Percentiles rank a stretch among this genome's conserved stretches.
These are phyloP conservation scores for Seriola rivoliana DNA, from an alignment of 2,113 vertebrate species.

Conservation along the genomic window DNA sequence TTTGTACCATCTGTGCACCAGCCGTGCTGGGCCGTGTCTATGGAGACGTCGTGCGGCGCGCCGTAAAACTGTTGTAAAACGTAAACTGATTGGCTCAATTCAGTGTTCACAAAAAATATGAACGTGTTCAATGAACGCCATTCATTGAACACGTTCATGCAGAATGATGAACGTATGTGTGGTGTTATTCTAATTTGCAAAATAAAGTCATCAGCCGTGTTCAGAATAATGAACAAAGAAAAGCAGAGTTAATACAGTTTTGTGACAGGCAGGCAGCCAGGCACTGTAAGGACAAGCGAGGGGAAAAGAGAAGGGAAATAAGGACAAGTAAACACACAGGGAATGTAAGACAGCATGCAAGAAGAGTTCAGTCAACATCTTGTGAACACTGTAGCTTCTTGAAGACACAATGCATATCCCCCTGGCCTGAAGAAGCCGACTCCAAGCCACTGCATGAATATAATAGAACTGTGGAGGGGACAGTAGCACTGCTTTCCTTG, in stretches of 20 bases:
- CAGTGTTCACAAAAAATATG: too few relatives aligned
- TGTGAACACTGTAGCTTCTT: constrained; percentile 29
- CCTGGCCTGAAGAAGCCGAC: constrained; percentile 38
- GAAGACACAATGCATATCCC: constrained; percentile 7
- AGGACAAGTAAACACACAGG: constrained; percentile 9
- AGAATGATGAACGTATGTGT: not conserved
- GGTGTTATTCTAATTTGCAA: constrained; percentile 24
- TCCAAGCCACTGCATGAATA: constrained; percentile 40
- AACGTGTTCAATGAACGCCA: too few relatives aligned
- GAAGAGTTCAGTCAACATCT: constrained; percentile 41
- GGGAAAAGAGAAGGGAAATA: not conserved
- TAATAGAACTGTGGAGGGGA: constrained; percentile 16
- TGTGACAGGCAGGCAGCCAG: constrained; percentile 15
- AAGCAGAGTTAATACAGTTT: constrained; percentile 1
- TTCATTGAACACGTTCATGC: too few relatives aligned
- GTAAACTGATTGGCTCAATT: too few relatives aligned
- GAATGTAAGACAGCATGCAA: not conserved
- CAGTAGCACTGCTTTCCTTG: constrained; percentile 12
- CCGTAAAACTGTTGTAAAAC: too few relatives aligned
- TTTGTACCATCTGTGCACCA: too few relatives aligned
- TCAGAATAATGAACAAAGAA: constrained; percentile 17
- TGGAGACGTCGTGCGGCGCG: too few relatives aligned
- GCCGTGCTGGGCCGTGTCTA: too few relatives aligned
- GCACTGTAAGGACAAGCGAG: not conserved
- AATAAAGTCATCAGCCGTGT: constrained; percentile 30